Evolutionary conservation across 53 echinoderm and acorn worm species (phyloP).

Genomic region (Hippasteria phrygiana): DNA sequence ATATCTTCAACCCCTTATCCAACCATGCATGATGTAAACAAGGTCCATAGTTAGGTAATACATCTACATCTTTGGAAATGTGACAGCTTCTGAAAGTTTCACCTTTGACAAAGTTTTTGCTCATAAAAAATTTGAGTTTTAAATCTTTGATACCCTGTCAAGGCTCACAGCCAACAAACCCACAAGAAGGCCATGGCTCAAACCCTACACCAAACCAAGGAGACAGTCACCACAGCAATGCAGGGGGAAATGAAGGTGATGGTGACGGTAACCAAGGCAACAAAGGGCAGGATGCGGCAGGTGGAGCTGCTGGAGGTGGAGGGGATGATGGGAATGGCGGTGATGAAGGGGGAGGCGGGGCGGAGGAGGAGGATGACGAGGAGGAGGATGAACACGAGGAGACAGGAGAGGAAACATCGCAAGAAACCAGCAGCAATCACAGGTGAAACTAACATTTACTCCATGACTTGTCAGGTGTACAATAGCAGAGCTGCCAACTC

Average conservation of each 20-base stretch:
- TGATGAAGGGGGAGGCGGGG: neutral
- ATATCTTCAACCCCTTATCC: no score
- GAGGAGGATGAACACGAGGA: constrained; percentile 44
- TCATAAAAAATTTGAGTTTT: neutral
- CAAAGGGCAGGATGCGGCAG: constrained; percentile 13
- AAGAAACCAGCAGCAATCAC: constrained; percentile 29
- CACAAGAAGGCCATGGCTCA: neutral
- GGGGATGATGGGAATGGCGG: neutral
- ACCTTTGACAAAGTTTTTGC: neutral
- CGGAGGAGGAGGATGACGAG: constrained; percentile 31
- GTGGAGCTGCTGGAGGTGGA: constrained; percentile 12
- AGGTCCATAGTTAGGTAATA: no score
- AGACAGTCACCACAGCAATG: neutral
- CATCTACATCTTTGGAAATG: neutral
- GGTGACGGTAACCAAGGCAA: neutral
- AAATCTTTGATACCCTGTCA: neutral
- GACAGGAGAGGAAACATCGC: constrained; percentile 53
- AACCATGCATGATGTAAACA: no score
- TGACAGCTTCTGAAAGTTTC: neutral
- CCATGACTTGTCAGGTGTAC: neutral
- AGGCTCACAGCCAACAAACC: constrained; percentile 5
- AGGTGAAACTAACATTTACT: constrained; percentile 7
- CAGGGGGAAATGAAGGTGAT: constrained; percentile 4
- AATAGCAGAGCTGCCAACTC: no score
- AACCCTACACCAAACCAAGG: constrained; percentile 27